Percentiles rank a stretch among this genome's conserved stretches.
phyloP scores from a whole-genome alignment of 2,888 invertebrate genomes.

The Rotaria macrura region DNA sequence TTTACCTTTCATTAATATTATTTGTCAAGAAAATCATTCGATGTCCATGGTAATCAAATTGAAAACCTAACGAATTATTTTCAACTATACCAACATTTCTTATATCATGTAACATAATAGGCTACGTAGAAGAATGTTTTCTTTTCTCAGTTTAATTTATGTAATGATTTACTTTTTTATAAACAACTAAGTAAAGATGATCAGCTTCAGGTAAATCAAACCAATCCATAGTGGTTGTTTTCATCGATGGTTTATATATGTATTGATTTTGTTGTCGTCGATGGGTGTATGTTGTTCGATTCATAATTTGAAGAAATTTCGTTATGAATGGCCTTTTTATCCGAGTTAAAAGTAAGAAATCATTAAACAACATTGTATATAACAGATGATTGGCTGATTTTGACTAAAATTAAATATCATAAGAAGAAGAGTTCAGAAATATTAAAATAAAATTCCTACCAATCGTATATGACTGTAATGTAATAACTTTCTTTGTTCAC shows the following conservation, averaged over 20 bases:
- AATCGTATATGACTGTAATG: neutral
- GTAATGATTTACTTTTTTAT: neutral
- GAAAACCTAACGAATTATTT: neutral
- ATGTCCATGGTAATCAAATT: neutral
- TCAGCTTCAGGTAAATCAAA: neutral
- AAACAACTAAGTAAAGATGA: neutral
- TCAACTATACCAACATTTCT: neutral
- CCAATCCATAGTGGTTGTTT: neutral
- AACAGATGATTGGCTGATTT: neutral
- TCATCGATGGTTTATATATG: neutral
- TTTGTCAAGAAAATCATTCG: neutral
- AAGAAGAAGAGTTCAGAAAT: neutral
- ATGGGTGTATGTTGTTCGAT: neutral
- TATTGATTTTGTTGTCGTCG: neutral
- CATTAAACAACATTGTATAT: neutral
- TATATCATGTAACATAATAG: neutral
- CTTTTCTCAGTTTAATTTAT: neutral
- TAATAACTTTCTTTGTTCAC: neutral
- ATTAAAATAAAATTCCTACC: neutral
- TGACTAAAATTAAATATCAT: neutral
- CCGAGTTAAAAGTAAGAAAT: neutral
- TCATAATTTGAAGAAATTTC: neutral
- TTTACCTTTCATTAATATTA: neutral
- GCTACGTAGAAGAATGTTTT: neutral
- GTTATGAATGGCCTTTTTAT: neutral